phyloP scores from a whole-genome alignment of 1,140 invertebrate genomes.

The Epicauta chinensis region DNA sequence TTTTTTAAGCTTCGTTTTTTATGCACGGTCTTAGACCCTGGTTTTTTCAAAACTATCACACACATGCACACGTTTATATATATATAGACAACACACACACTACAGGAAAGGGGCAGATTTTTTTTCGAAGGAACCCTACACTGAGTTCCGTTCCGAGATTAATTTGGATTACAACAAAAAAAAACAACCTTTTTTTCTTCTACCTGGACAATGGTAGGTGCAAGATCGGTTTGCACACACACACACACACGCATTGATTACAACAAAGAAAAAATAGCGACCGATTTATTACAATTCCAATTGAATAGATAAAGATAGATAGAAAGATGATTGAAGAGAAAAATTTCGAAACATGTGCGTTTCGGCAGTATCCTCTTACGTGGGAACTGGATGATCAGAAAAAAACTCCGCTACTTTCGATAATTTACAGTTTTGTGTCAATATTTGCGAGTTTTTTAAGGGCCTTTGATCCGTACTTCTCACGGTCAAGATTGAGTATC shows the following conservation, averaged over 20 bases:
- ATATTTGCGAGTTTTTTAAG: slow-evolving; percentile 9
- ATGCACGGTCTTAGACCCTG: slow-evolving; percentile 34
- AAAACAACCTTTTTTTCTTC: slow-evolving; percentile 22
- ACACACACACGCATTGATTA: slow-evolving; percentile 14
- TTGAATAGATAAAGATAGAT: slow-evolving; percentile 1
- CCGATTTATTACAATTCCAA: not conserved
- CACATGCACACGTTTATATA: slow-evolving; percentile 10
- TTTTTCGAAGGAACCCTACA: slow-evolving; percentile 38
- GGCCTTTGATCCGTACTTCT: not conserved
- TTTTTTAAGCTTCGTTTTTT: slow-evolving; percentile 41
- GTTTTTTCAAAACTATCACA: slow-evolving; percentile 25
- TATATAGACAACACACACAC: too few relatives aligned
- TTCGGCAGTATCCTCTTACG: slow-evolving; percentile 13
- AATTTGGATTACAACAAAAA: slow-evolving; percentile 35
- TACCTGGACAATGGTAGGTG: slow-evolving; percentile 37
- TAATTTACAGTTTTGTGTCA: slow-evolving; percentile 22
- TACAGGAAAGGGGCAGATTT: slow-evolving; percentile 41
- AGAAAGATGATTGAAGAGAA: not conserved
- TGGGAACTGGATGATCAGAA: slow-evolving; percentile 20
- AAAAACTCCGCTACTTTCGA: slow-evolving; percentile 7
- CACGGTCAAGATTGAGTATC: not conserved
- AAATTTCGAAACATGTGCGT: too few relatives aligned
- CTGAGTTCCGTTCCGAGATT: slow-evolving; percentile 40
- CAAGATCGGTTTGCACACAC: slow-evolving; percentile 36
- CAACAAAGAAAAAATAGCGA: not conserved